A percentile compares a stretch with the other conserved stretches of the same genome.
phyloP scores from a whole-genome alignment of 2,113 vertebrate genomes.

The Columba livia region DNA sequence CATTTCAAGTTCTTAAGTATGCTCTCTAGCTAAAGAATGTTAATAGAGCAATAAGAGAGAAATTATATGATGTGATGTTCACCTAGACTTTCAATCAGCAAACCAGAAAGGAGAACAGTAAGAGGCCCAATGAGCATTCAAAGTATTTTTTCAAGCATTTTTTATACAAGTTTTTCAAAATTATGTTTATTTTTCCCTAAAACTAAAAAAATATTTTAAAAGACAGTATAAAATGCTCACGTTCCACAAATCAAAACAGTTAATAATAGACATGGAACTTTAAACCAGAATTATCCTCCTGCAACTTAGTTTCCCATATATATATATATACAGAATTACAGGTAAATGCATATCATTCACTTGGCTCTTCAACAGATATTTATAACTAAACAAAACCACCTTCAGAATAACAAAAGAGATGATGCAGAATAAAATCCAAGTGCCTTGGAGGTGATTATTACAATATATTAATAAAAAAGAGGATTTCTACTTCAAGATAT shows the following conservation, averaged over 20 bases:
- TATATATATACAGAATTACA: not conserved
- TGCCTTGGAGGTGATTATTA: not conserved
- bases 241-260: not conserved
- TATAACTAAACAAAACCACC: not conserved
- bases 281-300: not conserved
- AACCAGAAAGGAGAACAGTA: not conserved
- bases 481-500: not conserved
- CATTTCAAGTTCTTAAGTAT: not conserved
- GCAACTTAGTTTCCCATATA: not conserved
- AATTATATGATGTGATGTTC: fast-evolving
- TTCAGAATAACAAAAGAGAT: not conserved
- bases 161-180: not conserved
- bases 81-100: not conserved
- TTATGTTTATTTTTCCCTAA: not conserved
- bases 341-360: not conserved
- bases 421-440: not conserved
- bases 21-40: not conserved
- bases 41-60: not conserved
- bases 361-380: not conserved
- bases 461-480: not conserved
- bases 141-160: not conserved
- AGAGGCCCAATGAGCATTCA: not conserved
- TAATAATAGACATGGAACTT: not conserved
- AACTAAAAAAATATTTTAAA: not conserved
- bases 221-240: not conserved